Evolutionary conservation across 2,797 vertebrate species (phyloP), one percentile per base, ranked within the genome.

Genomic region (Argentina silus): DNA sequence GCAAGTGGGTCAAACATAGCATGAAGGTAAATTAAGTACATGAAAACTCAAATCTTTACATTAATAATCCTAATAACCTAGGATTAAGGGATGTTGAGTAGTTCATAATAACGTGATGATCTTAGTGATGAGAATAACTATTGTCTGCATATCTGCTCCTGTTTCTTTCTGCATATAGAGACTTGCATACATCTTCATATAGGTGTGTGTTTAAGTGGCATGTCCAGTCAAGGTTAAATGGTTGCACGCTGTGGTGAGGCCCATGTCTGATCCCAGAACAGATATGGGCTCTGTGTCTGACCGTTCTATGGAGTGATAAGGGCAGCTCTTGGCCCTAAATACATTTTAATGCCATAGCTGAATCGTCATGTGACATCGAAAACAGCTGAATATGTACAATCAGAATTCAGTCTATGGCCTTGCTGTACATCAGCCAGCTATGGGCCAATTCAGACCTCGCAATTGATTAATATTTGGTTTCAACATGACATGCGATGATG

Each of bases 401-500:
- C 12, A 55, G 45, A 67, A 27, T 67, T 53, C 14, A 59, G n/a
- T 68, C 55, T 12, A 42, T 42, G 56, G 53, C 14, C 65, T 23
- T 64, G 12, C 12, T 1, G 12, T 43, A 67, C 69, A 36, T 76
- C 51, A 23, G 42, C 48, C 86, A 76, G 74, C 78, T 73, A 83
- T 59, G 70, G 61, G 76, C 90, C 91, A 84, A 91, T 92, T 92
- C 91, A 75, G 77, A 88, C 89, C 43, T 48, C 90, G 94, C 93
- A 95, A 94, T 93, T 95, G 94, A 96, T 95, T 95, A 95, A 95
- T 94, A 95, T 95, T 95, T 95, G 92, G 94, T 93, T 94, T 95
- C 94, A 94, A 93, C 95, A 95, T 95, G 94, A 95, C 93, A 94
- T 81, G 79, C 87, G 72, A 91, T 95, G 95, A 95, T 96, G 87